These are phyloP conservation scores for Vireo griseus DNA, from an alignment of 2,797 vertebrate species.

Conservation along the genomic window DNA sequence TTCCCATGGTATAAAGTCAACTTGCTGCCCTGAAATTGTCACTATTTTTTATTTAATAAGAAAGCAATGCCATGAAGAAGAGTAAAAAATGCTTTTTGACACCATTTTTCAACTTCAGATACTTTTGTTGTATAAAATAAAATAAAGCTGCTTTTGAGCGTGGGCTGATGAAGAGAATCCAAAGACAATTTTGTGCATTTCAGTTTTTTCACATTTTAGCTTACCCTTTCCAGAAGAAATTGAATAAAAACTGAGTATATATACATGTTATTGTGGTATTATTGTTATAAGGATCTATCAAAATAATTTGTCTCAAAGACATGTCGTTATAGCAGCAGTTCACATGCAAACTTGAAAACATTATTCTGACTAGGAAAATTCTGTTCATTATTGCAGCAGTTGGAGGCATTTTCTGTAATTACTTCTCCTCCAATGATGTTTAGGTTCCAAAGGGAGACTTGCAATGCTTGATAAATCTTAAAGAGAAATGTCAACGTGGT, in stretches of 20 bases:
- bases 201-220: background rate
- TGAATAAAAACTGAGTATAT: background rate
- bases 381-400: background rate
- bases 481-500: background rate
- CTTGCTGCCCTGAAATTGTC: background rate
- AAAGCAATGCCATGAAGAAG: background rate
- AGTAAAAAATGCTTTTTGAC: background rate
- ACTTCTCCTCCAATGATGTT: background rate
- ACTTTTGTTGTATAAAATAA: background rate
- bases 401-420: slow-evolving; percentile 10
- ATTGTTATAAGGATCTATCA: background rate
- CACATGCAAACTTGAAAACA: background rate
- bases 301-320: background rate
- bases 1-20: background rate
- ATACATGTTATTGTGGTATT: background rate
- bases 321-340: background rate
- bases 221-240: background rate
- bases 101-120: background rate
- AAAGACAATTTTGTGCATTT: background rate
- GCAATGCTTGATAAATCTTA: background rate
- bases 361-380: background rate
- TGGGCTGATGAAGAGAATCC: background rate
- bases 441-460: background rate
- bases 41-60: background rate
- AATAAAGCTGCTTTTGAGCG: background rate